Evolutionary conservation across 2,797 vertebrate genomes (phyloP).

Genomic region (Notoglanidium macrostoma): DNA sequence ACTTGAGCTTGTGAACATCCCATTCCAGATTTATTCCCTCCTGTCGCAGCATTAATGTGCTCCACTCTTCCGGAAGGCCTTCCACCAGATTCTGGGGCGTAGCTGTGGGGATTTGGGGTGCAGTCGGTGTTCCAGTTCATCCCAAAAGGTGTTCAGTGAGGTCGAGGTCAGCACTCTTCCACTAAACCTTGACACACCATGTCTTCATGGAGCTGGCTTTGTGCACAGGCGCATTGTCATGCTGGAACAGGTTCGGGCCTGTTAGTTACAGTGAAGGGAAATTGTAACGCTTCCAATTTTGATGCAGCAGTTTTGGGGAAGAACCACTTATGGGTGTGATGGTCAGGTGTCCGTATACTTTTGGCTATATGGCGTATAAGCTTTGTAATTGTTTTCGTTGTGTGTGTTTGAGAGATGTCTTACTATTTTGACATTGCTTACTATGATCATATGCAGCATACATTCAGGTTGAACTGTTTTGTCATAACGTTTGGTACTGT

Average conservation of each 20-base stretch:
- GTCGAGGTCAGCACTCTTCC: no score
- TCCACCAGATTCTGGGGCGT: not conserved
- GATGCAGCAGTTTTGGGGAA: no score
- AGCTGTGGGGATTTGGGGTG: not conserved
- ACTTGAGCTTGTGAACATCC: not conserved
- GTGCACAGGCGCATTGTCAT: no score
- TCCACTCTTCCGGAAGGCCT: not conserved
- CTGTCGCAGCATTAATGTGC: not conserved
- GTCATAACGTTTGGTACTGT: not conserved
- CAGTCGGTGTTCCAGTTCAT: not conserved
- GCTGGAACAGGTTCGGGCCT: no score
- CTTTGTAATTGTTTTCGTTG: not conserved
- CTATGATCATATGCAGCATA: not conserved
- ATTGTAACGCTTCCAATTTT: no score
- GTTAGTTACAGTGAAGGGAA: no score
- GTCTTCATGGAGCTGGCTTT: not conserved
- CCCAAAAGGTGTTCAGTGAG: not conserved
- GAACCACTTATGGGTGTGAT: not conserved
- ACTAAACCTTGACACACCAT: no score
- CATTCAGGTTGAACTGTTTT: not conserved
- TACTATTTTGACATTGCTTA: not conserved
- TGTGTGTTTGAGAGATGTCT: no score
- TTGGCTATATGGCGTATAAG: not conserved
- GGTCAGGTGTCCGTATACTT: not conserved
- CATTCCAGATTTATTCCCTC: not conserved